Percentiles rank a stretch among this genome's conserved stretches.
Evolutionary conservation across 2,888 invertebrate genomes (phyloP).

Genomic region (Dinocampus coccinellae): DNA sequence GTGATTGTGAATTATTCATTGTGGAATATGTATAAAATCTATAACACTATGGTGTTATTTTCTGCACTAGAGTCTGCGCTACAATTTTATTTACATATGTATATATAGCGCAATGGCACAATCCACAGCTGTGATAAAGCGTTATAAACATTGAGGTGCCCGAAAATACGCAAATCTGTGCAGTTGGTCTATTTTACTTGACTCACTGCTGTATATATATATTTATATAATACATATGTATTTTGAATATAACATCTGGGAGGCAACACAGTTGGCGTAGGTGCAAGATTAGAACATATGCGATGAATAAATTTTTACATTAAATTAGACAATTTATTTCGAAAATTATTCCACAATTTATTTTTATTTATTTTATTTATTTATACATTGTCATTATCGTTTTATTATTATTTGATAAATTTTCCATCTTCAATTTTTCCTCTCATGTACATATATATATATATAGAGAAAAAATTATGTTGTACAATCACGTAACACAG

Average conservation of each 20-base stretch:
- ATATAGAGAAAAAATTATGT: neutral
- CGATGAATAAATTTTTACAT: neutral
- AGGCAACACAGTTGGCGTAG: neutral
- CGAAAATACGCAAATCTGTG: neutral
- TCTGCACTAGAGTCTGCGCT: neutral
- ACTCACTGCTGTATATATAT: neutral
- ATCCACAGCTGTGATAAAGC: neutral
- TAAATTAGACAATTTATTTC: neutral
- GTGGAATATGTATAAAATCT: neutral
- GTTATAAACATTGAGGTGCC: conserved; percentile 1
- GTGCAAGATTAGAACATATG: conserved; percentile 1
- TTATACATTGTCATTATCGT: too few species aligned
- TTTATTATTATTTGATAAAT: too few species aligned
- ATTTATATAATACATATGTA: neutral
- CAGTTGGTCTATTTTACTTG: neutral
- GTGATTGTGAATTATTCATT: neutral
- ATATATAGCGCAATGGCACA: neutral
- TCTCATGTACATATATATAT: neutral
- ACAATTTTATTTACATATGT: neutral
- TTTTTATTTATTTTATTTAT: too few species aligned
- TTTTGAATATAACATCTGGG: neutral
- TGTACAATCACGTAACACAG: conserved; percentile 13
- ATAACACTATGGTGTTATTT: neutral
- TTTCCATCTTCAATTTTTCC: neutral
- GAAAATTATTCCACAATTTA: neutral